A percentile compares a stretch with the other conserved stretches of the same genome.
phyloP scores from a whole-genome alignment of 1,140 invertebrate species.

The Drosophila insularis region DNA sequence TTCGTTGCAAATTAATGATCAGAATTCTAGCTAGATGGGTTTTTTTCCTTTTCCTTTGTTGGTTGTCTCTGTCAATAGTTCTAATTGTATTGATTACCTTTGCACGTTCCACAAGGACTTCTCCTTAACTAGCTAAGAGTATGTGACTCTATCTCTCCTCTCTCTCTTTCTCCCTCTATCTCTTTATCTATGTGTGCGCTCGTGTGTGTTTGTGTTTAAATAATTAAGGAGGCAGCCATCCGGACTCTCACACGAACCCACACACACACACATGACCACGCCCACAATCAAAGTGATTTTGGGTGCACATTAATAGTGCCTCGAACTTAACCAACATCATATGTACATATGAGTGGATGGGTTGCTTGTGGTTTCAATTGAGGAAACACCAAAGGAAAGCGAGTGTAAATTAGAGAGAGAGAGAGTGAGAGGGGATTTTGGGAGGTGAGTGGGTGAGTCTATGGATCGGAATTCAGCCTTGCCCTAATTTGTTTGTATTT shows the following conservation, averaged over 20 bases:
- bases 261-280: conserved; percentile 11
- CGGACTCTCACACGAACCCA: background rate
- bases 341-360: background rate
- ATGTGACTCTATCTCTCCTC: background rate
- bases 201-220: conserved; percentile 49
- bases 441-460: background rate
- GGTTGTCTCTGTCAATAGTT: conserved; percentile 20
- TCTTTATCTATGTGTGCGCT: conserved; percentile 4
- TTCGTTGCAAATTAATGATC: conserved; percentile 52
- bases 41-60: background rate
- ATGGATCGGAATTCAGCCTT: conserved; percentile 9
- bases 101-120: conserved; percentile 7
- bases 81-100: conserved; percentile 32
- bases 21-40: conserved; percentile 33
- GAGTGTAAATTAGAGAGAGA: background rate
- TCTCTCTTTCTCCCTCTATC: no score
- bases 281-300: conserved; percentile 62
- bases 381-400: background rate
- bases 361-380: background rate
- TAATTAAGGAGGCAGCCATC: conserved; percentile 57
- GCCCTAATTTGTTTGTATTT: conserved; percentile 55
- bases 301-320: conserved; percentile 57
- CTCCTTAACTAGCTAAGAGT: background rate
- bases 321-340: conserved; percentile 18
- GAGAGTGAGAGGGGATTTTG: conserved; percentile 16